These are phyloP conservation scores for Yponomeuta plumbellus DNA, from an alignment of 2,888 invertebrate species.

Conservation along the genomic window DNA sequence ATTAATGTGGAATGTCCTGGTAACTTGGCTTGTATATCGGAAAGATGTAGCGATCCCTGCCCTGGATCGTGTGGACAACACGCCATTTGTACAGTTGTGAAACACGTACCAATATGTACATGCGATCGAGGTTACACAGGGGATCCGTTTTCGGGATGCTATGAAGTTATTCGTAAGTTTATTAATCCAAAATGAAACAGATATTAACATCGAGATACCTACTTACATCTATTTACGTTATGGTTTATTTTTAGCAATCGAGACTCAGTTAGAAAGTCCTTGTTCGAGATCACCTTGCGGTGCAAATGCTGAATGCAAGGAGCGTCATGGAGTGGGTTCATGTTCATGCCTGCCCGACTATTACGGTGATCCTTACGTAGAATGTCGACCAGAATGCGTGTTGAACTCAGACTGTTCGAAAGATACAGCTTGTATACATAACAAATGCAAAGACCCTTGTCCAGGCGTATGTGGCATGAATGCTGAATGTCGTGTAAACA, in stretches of 20 bases:
- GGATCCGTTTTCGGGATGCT: constrained; percentile 88
- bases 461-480: constrained; percentile 89
- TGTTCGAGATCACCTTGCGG: constrained; percentile 92
- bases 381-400: constrained; percentile 93
- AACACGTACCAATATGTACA: constrained; percentile 84
- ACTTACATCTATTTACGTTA: not conserved
- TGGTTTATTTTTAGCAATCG: constrained; percentile 61
- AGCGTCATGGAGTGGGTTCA: constrained; percentile 86
- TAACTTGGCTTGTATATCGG: constrained; percentile 82
- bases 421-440: constrained; percentile 86
- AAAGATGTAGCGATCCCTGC: constrained; percentile 84
- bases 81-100: constrained; percentile 81
- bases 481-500: constrained; percentile 87
- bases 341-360: constrained; percentile 89
- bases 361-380: constrained; percentile 90
- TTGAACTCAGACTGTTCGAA: constrained; percentile 88
- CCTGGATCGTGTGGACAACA: constrained; percentile 85
- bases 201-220: not conserved
- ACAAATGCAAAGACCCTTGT: constrained; percentile 91
- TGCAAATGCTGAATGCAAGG: constrained; percentile 89
- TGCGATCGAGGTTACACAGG: constrained; percentile 84
- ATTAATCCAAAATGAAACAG: not conserved
- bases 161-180: constrained; percentile 76
- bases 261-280: constrained; percentile 74
- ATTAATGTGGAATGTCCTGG: constrained; percentile 84